Conservation (phyloP, 2,113 vertebrate species). For the Gnathonemus longibarbis region DNA sequence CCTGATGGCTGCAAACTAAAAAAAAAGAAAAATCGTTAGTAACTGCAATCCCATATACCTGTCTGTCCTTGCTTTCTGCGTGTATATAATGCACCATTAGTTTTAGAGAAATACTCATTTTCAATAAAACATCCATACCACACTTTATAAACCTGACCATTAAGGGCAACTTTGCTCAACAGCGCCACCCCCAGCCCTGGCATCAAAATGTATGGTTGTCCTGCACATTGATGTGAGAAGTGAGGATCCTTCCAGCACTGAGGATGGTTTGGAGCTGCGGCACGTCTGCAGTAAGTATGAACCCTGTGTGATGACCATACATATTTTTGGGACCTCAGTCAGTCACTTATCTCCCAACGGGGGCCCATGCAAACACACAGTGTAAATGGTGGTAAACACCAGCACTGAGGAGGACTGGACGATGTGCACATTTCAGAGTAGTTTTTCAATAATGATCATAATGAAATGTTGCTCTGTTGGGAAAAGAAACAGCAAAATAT, state of each 20-base stretch:
- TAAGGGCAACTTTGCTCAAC: not conserved
- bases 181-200: not conserved
- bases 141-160: not conserved
- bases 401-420: not conserved
- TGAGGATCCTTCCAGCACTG: not conserved
- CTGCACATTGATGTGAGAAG: not conserved
- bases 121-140: not conserved
- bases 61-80: not conserved
- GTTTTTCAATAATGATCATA: not conserved
- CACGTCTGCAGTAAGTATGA: not conserved
- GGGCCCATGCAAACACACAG: not conserved
- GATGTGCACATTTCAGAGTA: not conserved
- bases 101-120: not conserved
- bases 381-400: not conserved
- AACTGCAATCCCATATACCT: not conserved
- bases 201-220: not conserved
- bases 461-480: not conserved
- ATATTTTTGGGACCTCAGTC: not conserved
- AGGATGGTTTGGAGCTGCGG: not conserved
- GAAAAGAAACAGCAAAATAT: not conserved
- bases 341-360: not conserved
- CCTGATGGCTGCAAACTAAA: not conserved
- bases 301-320: not conserved
- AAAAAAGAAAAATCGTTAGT: not conserved
- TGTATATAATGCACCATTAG: not conserved